phyloP scores from a whole-genome alignment of 2,113 vertebrate genomes.

The Microtus montanus region DNA sequence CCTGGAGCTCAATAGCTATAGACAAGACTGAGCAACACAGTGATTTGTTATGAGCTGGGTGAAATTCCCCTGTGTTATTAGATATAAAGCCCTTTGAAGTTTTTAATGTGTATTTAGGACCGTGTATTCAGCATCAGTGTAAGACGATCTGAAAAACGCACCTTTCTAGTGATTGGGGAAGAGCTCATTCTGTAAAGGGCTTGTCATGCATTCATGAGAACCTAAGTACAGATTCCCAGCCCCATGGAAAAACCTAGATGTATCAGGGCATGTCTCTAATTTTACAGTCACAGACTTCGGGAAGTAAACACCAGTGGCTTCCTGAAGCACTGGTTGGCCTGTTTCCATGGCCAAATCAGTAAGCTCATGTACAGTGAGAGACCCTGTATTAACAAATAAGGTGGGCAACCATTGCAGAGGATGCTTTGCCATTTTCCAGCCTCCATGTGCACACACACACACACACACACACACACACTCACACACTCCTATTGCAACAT shows the following conservation, averaged over 20 bases:
- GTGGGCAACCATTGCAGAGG: too few relatives aligned
- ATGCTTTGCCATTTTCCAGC: background rate
- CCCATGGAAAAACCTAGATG: background rate
- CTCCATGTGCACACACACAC: background rate
- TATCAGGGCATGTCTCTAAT: background rate
- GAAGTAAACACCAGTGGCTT: background rate
- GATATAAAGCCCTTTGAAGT: constrained; percentile 21
- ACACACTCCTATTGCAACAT: background rate
- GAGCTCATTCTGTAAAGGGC: background rate
- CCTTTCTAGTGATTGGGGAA: background rate
- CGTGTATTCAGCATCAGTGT: background rate
- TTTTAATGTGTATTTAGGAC: background rate
- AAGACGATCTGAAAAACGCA: background rate
- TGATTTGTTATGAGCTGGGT: too few relatives aligned
- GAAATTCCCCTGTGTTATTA: background rate
- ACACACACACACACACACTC: background rate
- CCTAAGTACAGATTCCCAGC: background rate
- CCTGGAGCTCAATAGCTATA: background rate
- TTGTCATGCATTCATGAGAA: background rate
- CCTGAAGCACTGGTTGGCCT: too few relatives aligned
- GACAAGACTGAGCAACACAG: background rate
- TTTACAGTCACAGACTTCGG: background rate
- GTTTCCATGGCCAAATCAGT: background rate
- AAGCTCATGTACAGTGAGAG: too few relatives aligned
- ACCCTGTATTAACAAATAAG: background rate